These are phyloP conservation scores for Anthrax anthrax DNA, from an alignment of 2,888 invertebrate genomes.

Conservation along the genomic window DNA sequence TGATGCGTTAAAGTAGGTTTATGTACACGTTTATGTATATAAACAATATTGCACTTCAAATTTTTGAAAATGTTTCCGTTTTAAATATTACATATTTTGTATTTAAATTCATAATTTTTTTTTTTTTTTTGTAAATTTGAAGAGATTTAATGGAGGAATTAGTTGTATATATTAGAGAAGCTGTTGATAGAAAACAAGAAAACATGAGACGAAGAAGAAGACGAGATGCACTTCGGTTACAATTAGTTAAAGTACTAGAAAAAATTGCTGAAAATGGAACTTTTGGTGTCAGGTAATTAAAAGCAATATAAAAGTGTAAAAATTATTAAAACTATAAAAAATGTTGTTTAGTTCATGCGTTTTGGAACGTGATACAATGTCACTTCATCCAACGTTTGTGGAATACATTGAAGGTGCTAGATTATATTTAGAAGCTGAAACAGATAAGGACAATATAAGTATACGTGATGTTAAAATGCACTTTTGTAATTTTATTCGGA, in stretches of 20 bases:
- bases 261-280: conserved; percentile 84
- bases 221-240: conserved; percentile 81
- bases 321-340: too few species aligned
- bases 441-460: conserved; percentile 80
- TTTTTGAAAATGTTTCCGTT: too few species aligned
- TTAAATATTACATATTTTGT: too few species aligned
- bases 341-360: conserved; percentile 68
- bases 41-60: too few species aligned
- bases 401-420: conserved; percentile 94
- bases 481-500: conserved; percentile 86
- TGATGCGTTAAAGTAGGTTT: conserved; percentile 78
- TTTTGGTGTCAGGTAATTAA: conserved; percentile 55
- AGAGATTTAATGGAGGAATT: conserved; percentile 96
- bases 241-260: conserved; percentile 82
- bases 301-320: too few species aligned
- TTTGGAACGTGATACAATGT: conserved; percentile 67
- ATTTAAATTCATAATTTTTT: too few species aligned
- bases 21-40: too few species aligned
- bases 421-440: conserved; percentile 79
- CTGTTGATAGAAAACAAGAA: conserved; percentile 93
- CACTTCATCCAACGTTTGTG: conserved; percentile 71
- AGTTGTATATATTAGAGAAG: conserved; percentile 80
- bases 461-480: conserved; percentile 82
- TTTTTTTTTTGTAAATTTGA: neutral
- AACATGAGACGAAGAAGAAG: conserved; percentile 83